Percentiles rank a stretch among this genome's conserved stretches.
Evolutionary conservation across 2,797 vertebrate species (phyloP).

Genomic region (Erpetoichthys calabaricus): DNA sequence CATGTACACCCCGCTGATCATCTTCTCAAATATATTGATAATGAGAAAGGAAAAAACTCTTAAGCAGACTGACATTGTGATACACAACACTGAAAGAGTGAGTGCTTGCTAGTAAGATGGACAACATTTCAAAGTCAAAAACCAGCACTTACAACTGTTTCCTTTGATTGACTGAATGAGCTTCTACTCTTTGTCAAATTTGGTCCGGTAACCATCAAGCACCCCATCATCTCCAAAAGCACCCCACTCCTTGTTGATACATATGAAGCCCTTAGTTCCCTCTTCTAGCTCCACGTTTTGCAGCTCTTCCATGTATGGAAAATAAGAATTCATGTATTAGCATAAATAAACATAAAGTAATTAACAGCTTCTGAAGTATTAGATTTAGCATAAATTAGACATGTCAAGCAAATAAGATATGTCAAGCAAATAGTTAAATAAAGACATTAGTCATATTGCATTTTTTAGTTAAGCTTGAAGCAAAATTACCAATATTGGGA

Average conservation of each 20-base stretch:
- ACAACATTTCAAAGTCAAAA: not conserved
- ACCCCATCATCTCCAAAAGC: constrained; percentile 51
- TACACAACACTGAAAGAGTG: not conserved
- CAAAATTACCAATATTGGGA: no score
- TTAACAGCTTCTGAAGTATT: not conserved
- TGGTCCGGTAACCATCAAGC: constrained; percentile 28
- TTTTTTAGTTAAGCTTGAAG: no score
- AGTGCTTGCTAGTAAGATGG: not conserved
- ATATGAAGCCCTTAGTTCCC: constrained; percentile 42
- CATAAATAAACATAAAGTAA: constrained; percentile 43
- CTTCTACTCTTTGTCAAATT: constrained; percentile 39
- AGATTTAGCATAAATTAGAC: no score
- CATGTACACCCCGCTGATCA: constrained; percentile 58
- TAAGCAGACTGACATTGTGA: not conserved
- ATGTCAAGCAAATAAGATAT: no score
- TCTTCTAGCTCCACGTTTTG: constrained; percentile 29
- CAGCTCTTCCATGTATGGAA: constrained; percentile 61
- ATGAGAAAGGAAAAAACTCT: not conserved
- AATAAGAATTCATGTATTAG: no score
- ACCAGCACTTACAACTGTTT: constrained; percentile 40
- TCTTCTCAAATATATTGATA: constrained; percentile 48
- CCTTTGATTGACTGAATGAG: constrained; percentile 35
- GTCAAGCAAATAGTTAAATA: no score
- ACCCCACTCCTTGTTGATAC: constrained; percentile 61
- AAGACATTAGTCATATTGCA: not conserved